Evolutionary conservation across 2,888 invertebrate species (phyloP).

Genomic region (Microplitis deprimator): DNA sequence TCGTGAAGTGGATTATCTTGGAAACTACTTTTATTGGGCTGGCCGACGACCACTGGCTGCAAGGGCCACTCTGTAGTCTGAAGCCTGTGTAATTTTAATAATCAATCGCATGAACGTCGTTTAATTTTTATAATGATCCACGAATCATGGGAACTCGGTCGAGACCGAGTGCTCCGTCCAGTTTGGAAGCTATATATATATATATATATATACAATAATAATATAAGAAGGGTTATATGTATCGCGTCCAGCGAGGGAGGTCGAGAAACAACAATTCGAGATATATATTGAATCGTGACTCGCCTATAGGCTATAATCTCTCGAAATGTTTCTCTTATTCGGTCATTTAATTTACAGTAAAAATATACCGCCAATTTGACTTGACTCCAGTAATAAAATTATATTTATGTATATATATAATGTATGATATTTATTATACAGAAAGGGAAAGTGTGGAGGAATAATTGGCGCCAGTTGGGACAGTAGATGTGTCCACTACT

Average conservation of each 20-base stretch:
- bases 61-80: conserved; percentile 43
- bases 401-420: no score
- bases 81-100: conserved; percentile 67
- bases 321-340: conserved; percentile 2
- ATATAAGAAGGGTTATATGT: conserved; percentile 17
- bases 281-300: conserved; percentile 34
- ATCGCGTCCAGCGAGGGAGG: conserved; percentile 4
- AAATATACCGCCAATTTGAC: not conserved
- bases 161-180: not conserved
- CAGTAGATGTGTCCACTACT: not conserved
- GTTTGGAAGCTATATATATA: conserved; percentile 16
- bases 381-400: no score
- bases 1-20: conserved; percentile 64
- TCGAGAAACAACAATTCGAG: conserved; percentile 21
- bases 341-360: conserved; percentile 10
- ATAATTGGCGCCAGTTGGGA: conserved; percentile 12
- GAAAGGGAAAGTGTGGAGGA: conserved; percentile 1
- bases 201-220: not conserved
- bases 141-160: conserved; percentile 46
- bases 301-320: conserved; percentile 29
- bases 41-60: conserved; percentile 23
- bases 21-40: conserved; percentile 66
- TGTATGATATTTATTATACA: not conserved
- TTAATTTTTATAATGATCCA: conserved; percentile 70
- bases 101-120: conserved; percentile 72